Conservation (phyloP, 2,113 vertebrate species). For the Ctenodactylus gundi region DNA sequence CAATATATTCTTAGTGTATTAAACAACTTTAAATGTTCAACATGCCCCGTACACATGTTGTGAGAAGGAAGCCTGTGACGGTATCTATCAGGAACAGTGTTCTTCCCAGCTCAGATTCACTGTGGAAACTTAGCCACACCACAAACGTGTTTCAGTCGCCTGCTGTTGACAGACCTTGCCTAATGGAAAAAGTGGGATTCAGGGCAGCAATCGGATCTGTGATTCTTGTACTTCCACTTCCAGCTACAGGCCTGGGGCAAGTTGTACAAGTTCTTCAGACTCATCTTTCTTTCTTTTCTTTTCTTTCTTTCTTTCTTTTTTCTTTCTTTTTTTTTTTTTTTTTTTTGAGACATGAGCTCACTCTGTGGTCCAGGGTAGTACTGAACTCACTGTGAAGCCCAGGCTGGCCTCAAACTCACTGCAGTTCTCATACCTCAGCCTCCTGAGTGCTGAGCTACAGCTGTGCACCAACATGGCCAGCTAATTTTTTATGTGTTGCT, state of each 20-base stretch:
- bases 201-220: neutral
- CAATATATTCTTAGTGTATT: neutral
- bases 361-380: too few relatives aligned
- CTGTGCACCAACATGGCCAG: too few relatives aligned
- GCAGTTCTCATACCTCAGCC: too few relatives aligned
- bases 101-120: neutral
- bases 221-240: neutral
- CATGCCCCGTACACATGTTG: neutral
- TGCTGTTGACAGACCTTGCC: neutral
- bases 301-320: too few relatives aligned
- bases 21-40: neutral
- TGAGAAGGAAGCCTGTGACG: neutral
- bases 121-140: neutral
- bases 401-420: too few relatives aligned
- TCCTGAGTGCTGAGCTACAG: too few relatives aligned
- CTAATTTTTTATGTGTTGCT: too few relatives aligned
- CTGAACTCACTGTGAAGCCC: too few relatives aligned
- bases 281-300: too few relatives aligned
- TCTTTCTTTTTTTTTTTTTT: too few relatives aligned
- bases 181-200: neutral
- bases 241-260: neutral
- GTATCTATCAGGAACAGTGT: neutral
- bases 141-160: neutral
- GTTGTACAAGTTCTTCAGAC: neutral
- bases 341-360: too few relatives aligned